Evolutionary conservation across 2,113 vertebrate species (phyloP).

Genomic region (Natator depressus): DNA sequence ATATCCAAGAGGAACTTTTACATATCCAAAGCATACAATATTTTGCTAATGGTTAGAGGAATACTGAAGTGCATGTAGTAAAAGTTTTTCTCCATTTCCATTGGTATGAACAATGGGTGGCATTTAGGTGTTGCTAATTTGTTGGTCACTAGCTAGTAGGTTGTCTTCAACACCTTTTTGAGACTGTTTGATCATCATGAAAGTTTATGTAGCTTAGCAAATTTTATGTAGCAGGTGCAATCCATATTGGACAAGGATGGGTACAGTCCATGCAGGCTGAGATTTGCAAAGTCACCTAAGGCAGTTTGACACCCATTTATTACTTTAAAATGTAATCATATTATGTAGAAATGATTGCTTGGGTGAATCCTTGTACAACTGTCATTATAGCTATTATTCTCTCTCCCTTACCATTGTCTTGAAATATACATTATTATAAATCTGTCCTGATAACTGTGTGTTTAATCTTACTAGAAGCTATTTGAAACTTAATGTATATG

Average conservation of each 20-base stretch:
- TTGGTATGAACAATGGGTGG: not conserved
- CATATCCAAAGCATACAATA: not conserved
- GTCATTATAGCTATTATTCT: not conserved
- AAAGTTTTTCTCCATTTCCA: not conserved
- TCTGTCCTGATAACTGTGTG: not conserved
- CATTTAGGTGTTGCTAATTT: not conserved
- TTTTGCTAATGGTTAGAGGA: not conserved
- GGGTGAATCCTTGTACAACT: not conserved
- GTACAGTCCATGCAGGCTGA: not conserved
- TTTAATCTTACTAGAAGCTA: not conserved
- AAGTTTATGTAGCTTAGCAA: not conserved
- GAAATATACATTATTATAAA: not conserved
- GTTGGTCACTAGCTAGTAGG: not conserved
- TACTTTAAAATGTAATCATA: not conserved
- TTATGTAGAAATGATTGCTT: not conserved
- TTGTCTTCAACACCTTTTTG: not conserved
- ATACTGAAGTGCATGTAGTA: not conserved
- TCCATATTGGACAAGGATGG: not conserved
- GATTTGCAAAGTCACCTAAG: not conserved
- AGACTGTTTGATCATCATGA: not conserved
- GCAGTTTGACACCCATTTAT: not conserved
- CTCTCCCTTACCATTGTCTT: accelerated
- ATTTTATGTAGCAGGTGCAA: not conserved
- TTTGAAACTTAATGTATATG: not conserved
- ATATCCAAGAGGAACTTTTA: not conserved